Evolutionary conservation across 2,888 invertebrate genomes (phyloP).

Genomic region (Drosophila peninsularis): DNA sequence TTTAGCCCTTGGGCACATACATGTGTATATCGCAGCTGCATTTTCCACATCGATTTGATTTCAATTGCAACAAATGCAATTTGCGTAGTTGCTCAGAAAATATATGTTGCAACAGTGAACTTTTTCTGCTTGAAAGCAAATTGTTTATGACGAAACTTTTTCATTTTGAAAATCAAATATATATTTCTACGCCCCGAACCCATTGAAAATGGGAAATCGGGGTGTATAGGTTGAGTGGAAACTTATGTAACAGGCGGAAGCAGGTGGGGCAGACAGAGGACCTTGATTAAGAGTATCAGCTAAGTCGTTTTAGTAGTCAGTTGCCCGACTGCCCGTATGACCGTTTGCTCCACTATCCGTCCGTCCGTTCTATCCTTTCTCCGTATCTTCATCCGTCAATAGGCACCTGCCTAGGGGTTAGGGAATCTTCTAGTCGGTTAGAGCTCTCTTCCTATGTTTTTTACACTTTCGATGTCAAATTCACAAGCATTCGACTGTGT

Average conservation of each 20-base stretch:
- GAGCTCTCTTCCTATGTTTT: not conserved
- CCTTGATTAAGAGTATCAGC: too few relatives aligned
- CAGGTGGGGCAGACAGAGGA: not conserved
- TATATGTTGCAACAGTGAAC: not conserved
- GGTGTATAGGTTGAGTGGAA: not conserved
- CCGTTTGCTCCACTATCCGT: too few relatives aligned
- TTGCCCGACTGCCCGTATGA: too few relatives aligned
- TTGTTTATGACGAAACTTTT: not conserved
- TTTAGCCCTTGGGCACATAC: not conserved
- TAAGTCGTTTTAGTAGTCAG: too few relatives aligned
- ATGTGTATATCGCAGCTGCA: not conserved
- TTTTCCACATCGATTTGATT: not conserved
- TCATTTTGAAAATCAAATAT: slow-evolving; percentile 3
- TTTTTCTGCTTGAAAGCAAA: not conserved
- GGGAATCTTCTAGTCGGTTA: not conserved
- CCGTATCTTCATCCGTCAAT: too few relatives aligned
- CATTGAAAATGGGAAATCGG: not conserved
- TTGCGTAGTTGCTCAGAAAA: not conserved
- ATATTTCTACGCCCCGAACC: not conserved
- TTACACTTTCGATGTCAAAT: not conserved
- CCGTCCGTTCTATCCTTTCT: too few relatives aligned
- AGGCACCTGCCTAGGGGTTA: too few relatives aligned
- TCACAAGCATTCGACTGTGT: not conserved
- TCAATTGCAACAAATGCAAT: not conserved
- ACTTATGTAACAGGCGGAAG: too few relatives aligned